A percentile compares a stretch with the other conserved stretches of the same genome.
These are phyloP conservation scores for Turritopsis rubra DNA, from an alignment of 30 jellyfish, hydroid and myxozoan species.

Conservation along the genomic window DNA sequence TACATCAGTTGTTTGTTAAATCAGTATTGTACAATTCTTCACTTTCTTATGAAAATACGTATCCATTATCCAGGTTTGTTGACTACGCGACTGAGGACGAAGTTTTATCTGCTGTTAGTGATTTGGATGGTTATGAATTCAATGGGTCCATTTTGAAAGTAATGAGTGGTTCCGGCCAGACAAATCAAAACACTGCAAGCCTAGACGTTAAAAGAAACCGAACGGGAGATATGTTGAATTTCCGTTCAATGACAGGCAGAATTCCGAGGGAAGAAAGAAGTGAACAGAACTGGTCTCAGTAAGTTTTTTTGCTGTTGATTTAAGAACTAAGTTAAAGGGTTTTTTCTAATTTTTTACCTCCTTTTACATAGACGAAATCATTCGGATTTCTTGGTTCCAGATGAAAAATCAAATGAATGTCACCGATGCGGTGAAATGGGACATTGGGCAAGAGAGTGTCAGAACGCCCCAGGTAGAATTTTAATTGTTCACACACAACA, in stretches of 20 bases:
- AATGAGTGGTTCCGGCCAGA: conserved; percentile 27
- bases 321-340: background rate
- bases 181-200: background rate
- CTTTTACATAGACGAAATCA: background rate
- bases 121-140: conserved; percentile 48
- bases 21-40: too few relatives aligned
- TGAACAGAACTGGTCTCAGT: background rate
- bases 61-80: conserved; percentile 39
- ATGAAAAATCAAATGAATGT: conserved; percentile 49
- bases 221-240: background rate
- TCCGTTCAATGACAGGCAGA: background rate
- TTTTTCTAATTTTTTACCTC: background rate
- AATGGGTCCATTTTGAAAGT: conserved; percentile 58
- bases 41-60: background rate
- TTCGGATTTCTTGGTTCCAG: background rate
- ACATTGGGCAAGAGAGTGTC: conserved; percentile 82
- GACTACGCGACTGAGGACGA: conserved; percentile 44
- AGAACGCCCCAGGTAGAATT: conserved; percentile 27
- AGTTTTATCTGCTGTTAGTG: conserved; percentile 52
- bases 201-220: background rate
- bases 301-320: background rate
- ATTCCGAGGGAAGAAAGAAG: conserved; percentile 30
- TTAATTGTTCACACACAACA: background rate
- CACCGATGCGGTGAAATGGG: conserved; percentile 85
- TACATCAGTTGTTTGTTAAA: background rate